phyloP scores from a whole-genome alignment of 1,140 invertebrate species.

The Tachypleus tridentatus region DNA sequence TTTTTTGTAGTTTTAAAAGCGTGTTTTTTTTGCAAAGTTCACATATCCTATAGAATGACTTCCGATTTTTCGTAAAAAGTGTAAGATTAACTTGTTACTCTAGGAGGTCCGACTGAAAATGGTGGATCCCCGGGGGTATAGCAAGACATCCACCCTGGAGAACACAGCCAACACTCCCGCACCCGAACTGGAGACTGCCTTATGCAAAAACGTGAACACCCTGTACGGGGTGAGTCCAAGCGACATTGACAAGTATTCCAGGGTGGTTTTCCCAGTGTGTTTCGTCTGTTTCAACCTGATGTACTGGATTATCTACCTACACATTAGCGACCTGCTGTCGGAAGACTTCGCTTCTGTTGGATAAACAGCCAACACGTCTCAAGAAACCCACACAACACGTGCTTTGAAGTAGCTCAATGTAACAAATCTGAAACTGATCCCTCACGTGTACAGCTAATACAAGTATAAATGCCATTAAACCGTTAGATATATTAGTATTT shows the following conservation, averaged over 20 bases:
- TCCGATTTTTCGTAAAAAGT: no score
- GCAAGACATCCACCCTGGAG: slow-evolving; percentile 58
- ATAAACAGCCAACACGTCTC: no score
- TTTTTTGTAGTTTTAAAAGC: no score
- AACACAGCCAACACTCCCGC: slow-evolving; percentile 73
- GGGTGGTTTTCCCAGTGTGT: slow-evolving; percentile 90
- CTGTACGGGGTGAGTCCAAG: slow-evolving; percentile 78
- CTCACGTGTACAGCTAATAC: no score
- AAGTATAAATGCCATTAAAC: no score
- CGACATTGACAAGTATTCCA: slow-evolving; percentile 92
- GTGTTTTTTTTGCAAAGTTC: no score
- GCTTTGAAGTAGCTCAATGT: no score
- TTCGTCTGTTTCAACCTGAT: slow-evolving; percentile 95
- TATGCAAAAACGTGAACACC: slow-evolving; percentile 71
- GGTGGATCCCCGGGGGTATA: slow-evolving; percentile 81
- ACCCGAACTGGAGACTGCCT: slow-evolving; percentile 26
- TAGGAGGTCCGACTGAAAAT: slow-evolving; percentile 88
- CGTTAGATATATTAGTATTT: no score
- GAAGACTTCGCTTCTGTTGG: slow-evolving; percentile 66
- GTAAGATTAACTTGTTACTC: slow-evolving; percentile 30
- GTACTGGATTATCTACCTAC: slow-evolving; percentile 95
- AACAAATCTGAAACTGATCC: no score
- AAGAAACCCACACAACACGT: no score
- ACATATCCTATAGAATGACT: no score
- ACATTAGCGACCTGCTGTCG: slow-evolving; percentile 87